phyloP scores from a whole-genome alignment of 92 coral and sea anemone genomes.

The Scolanthus callimorphus region DNA sequence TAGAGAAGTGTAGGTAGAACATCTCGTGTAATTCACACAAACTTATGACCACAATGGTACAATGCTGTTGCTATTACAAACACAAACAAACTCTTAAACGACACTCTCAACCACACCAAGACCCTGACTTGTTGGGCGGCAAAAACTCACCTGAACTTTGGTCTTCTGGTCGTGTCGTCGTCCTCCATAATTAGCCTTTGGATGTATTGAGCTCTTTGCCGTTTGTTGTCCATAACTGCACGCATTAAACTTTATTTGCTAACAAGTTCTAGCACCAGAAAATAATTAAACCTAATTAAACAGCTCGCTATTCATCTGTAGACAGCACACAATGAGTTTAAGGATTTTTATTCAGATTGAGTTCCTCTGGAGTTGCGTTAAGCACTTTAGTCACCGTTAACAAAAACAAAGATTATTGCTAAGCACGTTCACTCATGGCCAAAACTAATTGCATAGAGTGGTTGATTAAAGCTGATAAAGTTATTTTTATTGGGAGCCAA shows the following conservation, averaged over 20 bases:
- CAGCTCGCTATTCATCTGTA: constrained; percentile 17
- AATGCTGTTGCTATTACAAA: neutral
- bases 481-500: too few relatives aligned
- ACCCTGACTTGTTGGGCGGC: neutral
- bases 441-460: too few relatives aligned
- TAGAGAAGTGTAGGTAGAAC: too few relatives aligned
- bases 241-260: constrained; percentile 44
- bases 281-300: constrained; percentile 48
- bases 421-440: too few relatives aligned
- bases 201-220: constrained; percentile 32
- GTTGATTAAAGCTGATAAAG: too few relatives aligned
- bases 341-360: neutral
- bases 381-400: too few relatives aligned
- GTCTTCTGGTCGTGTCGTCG: constrained; percentile 25
- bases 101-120: neutral
- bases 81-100: neutral
- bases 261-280: constrained; percentile 31
- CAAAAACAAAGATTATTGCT: too few relatives aligned
- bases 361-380: constrained; percentile 12
- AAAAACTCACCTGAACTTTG: constrained; percentile 27
- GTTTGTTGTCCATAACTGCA: constrained; percentile 62
- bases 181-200: constrained; percentile 45
- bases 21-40: neutral
- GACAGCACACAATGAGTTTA: constrained; percentile 12
- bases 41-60: neutral